Evolutionary conservation across 2,113 vertebrate species (phyloP).

Genomic region (Hymenochirus boettgeri): DNA sequence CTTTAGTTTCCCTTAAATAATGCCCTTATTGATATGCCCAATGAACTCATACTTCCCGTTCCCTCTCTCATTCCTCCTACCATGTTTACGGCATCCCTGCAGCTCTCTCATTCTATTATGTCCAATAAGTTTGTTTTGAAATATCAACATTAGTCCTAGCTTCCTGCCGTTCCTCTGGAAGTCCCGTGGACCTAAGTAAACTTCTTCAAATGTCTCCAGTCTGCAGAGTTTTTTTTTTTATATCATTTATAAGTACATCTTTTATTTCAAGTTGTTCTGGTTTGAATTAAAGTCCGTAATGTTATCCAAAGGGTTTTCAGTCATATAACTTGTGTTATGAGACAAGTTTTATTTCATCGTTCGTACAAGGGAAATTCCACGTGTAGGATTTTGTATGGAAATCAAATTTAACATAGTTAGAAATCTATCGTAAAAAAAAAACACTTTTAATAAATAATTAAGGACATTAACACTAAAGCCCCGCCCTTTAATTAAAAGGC

Average conservation of each 20-base stretch:
- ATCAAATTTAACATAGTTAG: too few relatives aligned
- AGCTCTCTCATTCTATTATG: conserved; percentile 49
- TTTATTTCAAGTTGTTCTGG: conserved; percentile 2
- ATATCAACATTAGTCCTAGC: conserved; percentile 54
- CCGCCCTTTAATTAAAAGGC: too few relatives aligned
- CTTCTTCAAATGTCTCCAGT: conserved; percentile 50
- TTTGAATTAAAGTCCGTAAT: conserved; percentile 11
- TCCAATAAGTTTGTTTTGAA: conserved; percentile 54
- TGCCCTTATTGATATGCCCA: conserved; percentile 56
- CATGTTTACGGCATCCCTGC: conserved; percentile 50
- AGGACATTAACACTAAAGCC: too few relatives aligned
- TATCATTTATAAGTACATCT: conserved; percentile 25
- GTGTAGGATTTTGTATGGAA: too few relatives aligned
- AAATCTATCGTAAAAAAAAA: too few relatives aligned
- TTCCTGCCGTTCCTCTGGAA: conserved; percentile 48
- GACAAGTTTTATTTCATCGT: too few relatives aligned
- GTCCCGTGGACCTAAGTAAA: conserved; percentile 50
- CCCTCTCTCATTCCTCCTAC: conserved; percentile 50
- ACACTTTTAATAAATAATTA: too few relatives aligned
- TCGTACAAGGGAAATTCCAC: too few relatives aligned
- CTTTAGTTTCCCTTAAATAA: conserved; percentile 57
- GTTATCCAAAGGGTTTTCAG: too few relatives aligned
- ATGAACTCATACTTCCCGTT: conserved; percentile 61
- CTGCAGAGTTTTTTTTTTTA: too few relatives aligned
- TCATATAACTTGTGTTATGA: conserved; percentile 3